Base-by-base conservation (phyloP, 1,140 invertebrate genomes). In the Melipona quadrifasciata region DNA sequence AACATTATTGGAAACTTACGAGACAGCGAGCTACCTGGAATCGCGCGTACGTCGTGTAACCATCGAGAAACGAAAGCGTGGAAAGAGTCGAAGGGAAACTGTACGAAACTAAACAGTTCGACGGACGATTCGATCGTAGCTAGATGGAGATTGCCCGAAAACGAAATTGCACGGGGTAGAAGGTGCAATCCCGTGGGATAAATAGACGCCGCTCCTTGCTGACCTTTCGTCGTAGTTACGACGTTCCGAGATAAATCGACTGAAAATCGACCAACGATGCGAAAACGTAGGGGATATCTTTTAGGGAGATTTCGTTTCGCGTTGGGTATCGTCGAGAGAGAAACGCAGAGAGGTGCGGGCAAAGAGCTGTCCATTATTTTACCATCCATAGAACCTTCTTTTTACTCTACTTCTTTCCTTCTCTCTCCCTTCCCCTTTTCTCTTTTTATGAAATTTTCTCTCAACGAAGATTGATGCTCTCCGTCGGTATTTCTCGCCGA, bases 131-230 rank as follows among this genome's bases (percentile, higher is more conserved):
- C 80, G 53, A 61, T 31, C 61, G 55, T 55, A n/a, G 61, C 39
- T 87, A 17, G 82, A 88, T 84, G 87, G 75, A 88, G 87, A 88
- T 88, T 88, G 86, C 73, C 39, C 70, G 80, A 72, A 47, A 47
- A 81, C 81, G 84, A 86, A 88, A 89, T 89, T 86, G 86, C 71
- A 67, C 71, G 68, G 68, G 27, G 71, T 71, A 80, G 71, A 67
- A 77, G 75, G 71, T 76, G 71, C 75, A 76, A 86, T 89, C 83
- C 86, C 87, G n/a, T 86, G 86, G 83, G 87, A 82, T 85, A 88
- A 85, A 86, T 88, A 88, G 79, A 88, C 81, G 58, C 55, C 80
- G 73, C 57, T 84, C 17, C 34, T 47, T 27, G 75, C 72, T 81
- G 87, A 88, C 83, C 83, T 76, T 82, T 65, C 55, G 55, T n/a